A percentile compares a stretch with the other conserved stretches of the same genome.
Evolutionary conservation across 2,113 vertebrate genomes (phyloP).

Genomic region (Sylvietta virens): DNA sequence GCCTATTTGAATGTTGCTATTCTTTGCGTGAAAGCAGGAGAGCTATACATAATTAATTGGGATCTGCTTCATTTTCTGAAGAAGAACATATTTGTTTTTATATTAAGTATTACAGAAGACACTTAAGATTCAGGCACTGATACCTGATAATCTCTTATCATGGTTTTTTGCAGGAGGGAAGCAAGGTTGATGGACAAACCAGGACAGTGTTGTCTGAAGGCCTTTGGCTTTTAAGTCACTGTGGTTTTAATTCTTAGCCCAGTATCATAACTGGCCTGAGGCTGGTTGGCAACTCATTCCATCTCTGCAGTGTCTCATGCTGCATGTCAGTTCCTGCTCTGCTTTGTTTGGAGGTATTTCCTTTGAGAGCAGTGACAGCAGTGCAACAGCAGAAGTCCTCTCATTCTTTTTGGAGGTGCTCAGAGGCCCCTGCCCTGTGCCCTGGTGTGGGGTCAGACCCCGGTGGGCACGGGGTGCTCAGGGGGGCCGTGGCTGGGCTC

Average conservation of each 20-base stretch:
- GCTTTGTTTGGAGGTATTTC: neutral
- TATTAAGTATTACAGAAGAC: slow-evolving; percentile 54
- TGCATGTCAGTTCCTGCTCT: neutral
- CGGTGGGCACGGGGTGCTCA: fast-evolving
- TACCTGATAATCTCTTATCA: slow-evolving; percentile 25
- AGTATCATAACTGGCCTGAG: neutral
- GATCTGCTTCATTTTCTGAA: slow-evolving; percentile 63
- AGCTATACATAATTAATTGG: slow-evolving; percentile 60
- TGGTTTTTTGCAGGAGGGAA: neutral
- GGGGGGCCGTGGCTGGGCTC: neutral
- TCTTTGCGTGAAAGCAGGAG: slow-evolving; percentile 2
- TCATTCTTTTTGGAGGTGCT: neutral
- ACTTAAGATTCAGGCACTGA: slow-evolving; percentile 45
- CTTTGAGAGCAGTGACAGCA: neutral
- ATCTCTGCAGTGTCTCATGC: neutral
- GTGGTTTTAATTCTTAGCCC: neutral
- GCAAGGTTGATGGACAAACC: neutral
- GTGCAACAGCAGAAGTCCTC: neutral
- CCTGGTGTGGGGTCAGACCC: neutral
- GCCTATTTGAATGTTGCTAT: slow-evolving; percentile 1
- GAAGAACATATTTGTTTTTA: slow-evolving; percentile 53
- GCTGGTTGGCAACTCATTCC: neutral
- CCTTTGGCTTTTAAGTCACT: neutral
- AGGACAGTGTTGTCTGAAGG: neutral
- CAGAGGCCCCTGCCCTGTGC: neutral